phyloP scores from a whole-genome alignment of 2,113 vertebrate species.

The Corythaixoides concolor region DNA sequence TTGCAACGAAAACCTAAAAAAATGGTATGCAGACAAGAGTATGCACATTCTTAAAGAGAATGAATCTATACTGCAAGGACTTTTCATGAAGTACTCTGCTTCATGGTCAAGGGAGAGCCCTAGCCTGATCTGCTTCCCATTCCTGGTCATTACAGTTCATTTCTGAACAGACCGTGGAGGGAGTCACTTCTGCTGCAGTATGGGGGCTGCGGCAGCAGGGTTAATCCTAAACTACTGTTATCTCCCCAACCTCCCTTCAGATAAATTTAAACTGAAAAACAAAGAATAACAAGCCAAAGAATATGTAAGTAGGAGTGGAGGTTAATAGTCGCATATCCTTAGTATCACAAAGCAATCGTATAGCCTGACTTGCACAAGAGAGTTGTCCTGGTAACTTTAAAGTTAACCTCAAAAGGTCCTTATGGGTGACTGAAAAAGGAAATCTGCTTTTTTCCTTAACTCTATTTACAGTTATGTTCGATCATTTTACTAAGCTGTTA shows the following conservation, averaged over 20 bases:
- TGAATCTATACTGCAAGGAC: neutral
- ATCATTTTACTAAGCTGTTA: neutral
- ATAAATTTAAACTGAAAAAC: neutral
- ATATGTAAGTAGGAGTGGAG: neutral
- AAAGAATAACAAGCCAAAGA: neutral
- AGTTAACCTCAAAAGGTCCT: neutral
- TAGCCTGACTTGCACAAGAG: neutral
- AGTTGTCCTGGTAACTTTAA: neutral
- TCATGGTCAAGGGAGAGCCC: neutral
- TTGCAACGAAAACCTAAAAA: neutral
- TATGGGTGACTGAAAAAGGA: neutral
- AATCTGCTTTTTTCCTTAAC: neutral
- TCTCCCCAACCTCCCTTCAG: neutral
- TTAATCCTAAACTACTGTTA: neutral
- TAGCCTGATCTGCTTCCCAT: neutral
- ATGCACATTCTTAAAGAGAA: neutral
- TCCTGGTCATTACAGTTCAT: neutral
- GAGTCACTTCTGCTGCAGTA: neutral
- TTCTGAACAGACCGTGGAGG: neutral
- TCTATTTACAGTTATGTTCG: neutral
- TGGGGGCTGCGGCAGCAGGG: neutral
- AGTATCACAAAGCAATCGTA: neutral
- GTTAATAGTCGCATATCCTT: rapidly evolving
- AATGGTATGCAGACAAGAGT: neutral
- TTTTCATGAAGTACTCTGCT: neutral